These are phyloP conservation scores for Lypha dubia DNA, from an alignment of 2,888 invertebrate species.

Conservation along the genomic window DNA sequence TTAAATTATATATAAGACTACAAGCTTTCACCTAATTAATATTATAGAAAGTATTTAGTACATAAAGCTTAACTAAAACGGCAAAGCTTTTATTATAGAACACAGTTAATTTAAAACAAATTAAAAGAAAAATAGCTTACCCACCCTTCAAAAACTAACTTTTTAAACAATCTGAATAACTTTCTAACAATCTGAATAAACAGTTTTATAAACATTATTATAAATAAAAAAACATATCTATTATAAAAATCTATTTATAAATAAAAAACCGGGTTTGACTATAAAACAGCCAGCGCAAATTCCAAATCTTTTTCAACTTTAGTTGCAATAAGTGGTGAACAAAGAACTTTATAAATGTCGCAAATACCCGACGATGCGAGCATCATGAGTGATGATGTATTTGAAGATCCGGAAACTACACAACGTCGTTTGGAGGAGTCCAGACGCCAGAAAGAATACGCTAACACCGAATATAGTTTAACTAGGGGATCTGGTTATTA, in stretches of 20 bases:
- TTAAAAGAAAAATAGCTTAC: constrained; percentile 7
- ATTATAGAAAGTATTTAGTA: constrained; percentile 5
- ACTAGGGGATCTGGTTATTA: constrained; percentile 74
- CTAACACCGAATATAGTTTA: constrained; percentile 70
- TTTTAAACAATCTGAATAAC: constrained; percentile 28
- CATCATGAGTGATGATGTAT: constrained; percentile 91
- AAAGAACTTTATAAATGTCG: constrained; percentile 81
- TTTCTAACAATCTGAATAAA: constrained; percentile 15
- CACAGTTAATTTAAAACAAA: constrained; percentile 38
- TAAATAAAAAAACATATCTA: constrained; percentile 46
- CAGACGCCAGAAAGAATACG: constrained; percentile 76
- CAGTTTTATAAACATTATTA: too few species aligned
- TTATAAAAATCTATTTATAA: constrained; percentile 1
- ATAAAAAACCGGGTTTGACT: constrained; percentile 3
- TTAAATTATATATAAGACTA: not conserved
- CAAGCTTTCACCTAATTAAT: constrained; percentile 9
- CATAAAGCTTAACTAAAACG: constrained; percentile 21
- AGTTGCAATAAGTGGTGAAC: constrained; percentile 7
- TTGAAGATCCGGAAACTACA: constrained; percentile 86
- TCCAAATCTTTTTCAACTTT: constrained; percentile 21
- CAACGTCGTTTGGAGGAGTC: constrained; percentile 80
- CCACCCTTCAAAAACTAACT: constrained; percentile 45
- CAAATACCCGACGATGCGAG: constrained; percentile 88
- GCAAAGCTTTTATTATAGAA: constrained; percentile 10
- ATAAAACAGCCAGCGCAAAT: constrained; percentile 24